Evolutionary conservation across 2,888 invertebrate genomes (phyloP).

Genomic region (Sycophila texana): DNA sequence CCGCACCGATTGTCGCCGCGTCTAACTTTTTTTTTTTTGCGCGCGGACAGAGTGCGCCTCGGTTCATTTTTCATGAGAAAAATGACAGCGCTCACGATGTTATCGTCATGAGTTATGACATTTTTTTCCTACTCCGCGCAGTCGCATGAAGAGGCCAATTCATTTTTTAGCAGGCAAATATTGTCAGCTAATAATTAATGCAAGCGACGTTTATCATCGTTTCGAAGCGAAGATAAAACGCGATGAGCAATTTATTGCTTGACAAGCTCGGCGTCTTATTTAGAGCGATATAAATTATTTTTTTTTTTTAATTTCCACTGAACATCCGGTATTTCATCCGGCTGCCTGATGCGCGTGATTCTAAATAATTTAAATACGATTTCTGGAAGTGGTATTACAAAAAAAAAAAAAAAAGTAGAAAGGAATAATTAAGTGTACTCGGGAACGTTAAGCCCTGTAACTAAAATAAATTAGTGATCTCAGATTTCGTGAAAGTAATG

Average conservation of each 20-base stretch:
- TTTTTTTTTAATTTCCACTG: too few relatives aligned
- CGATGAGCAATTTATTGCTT: too few relatives aligned
- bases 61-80: background rate
- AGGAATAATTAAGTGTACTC: background rate
- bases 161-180: slow-evolving; percentile 33
- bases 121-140: background rate
- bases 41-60: background rate
- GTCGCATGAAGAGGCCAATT: slow-evolving; percentile 38
- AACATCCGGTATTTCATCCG: too few relatives aligned
- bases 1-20: background rate
- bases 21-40: background rate
- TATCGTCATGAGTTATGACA: slow-evolving; percentile 16
- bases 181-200: slow-evolving; percentile 3
- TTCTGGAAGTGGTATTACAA: background rate
- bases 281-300: too few relatives aligned
- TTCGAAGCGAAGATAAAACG: too few relatives aligned
- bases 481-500: background rate
- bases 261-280: too few relatives aligned
- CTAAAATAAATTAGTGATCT: slow-evolving; percentile 13
- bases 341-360: too few relatives aligned
- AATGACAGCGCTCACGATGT: background rate
- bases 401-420: background rate
- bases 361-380: too few relatives aligned
- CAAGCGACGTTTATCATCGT: too few relatives aligned
- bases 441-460: background rate